Base-by-base conservation (phyloP, 2,888 invertebrate species). In the Apotomis capreana region DNA sequence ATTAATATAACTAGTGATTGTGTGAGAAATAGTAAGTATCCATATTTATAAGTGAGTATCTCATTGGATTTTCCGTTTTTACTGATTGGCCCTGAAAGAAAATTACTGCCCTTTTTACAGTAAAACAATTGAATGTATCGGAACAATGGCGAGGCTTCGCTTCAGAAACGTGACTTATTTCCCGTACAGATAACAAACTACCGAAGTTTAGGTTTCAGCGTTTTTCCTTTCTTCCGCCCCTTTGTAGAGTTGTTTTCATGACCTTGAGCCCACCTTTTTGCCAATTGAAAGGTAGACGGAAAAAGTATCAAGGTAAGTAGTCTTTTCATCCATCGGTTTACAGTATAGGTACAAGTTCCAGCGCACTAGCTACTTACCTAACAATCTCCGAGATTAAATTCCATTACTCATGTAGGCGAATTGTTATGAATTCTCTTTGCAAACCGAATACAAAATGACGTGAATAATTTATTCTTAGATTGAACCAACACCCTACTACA, bases 231-330 rank as follows among this genome's bases (percentile, higher is more conserved):
- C 59, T 70, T 70, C 54, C 54, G 62, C 52, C 58, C 68, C 63
- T 72, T 68, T 72, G 68, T 72, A 9, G 68, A 13, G 15, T 57
- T 63, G 62, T 49, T 68, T 57, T 59, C 44, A 59, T 63, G 68
- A 72, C 72, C 72, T 72, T 72, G 72, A 60, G 52, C 36, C 36
- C 62, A 13, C 52, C 61, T 51, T 62, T 68, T 72, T 63, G 71
- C 61, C 40, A 62, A 72, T 68, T 62, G 62, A 72, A 72, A 68
- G 63, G 63, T 26, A 68, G 62, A 15, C 62, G 62, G 72, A 72
- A 68, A 67, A 71, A 26, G 40, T 54, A 59, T 52, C 62, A 44
- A 58, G 15, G 57, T 49, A 57, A 8, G 13, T 54, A 55, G 10
- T 36, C 9, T 60, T 15, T 46, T 46, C 12, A 59, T 59, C 15